These are phyloP conservation scores for Tromatobia lineatoria DNA, from an alignment of 2,888 invertebrate genomes.

Conservation along the genomic window DNA sequence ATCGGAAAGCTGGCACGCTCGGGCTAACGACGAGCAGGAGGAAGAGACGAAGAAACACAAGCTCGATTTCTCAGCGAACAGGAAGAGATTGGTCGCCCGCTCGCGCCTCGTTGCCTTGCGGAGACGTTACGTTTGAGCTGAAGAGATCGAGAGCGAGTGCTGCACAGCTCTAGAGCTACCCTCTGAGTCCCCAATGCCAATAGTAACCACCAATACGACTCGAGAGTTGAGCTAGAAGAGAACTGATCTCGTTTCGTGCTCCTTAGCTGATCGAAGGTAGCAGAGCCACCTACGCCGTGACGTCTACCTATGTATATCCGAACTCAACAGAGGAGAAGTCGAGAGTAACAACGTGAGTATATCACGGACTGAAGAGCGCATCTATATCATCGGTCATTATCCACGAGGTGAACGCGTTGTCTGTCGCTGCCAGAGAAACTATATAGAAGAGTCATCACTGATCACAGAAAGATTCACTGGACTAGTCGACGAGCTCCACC, in stretches of 20 bases:
- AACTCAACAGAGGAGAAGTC: not conserved
- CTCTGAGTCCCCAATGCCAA: conserved; percentile 18
- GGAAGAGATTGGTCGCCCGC: conserved; percentile 50
- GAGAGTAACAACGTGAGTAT: conserved; percentile 42
- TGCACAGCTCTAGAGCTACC: conserved; percentile 29
- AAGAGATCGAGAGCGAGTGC: conserved; percentile 45
- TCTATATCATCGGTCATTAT: conserved; percentile 53
- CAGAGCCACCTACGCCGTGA: conserved; percentile 46
- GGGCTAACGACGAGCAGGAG: conserved; percentile 22
- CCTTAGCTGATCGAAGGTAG: conserved; percentile 32
- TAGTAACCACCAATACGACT: not conserved
- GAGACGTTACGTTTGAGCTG: conserved; percentile 31
- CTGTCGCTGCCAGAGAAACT: not conserved
- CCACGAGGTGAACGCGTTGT: conserved; percentile 34
- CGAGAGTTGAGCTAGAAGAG: conserved; percentile 4
- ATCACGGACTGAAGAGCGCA: conserved; percentile 29
- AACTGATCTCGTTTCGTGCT: conserved; percentile 29
- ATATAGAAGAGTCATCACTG: conserved; percentile 28
- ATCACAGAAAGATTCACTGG: conserved; percentile 25
- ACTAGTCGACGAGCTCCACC: conserved; percentile 8
- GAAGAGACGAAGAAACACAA: conserved; percentile 21
- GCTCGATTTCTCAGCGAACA: conserved; percentile 43
- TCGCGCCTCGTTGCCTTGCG: conserved; percentile 32
- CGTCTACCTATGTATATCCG: conserved; percentile 40
- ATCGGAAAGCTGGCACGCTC: not conserved